Base-by-base conservation (phyloP, 2,888 invertebrate species). In the Drosophila dives region DNA sequence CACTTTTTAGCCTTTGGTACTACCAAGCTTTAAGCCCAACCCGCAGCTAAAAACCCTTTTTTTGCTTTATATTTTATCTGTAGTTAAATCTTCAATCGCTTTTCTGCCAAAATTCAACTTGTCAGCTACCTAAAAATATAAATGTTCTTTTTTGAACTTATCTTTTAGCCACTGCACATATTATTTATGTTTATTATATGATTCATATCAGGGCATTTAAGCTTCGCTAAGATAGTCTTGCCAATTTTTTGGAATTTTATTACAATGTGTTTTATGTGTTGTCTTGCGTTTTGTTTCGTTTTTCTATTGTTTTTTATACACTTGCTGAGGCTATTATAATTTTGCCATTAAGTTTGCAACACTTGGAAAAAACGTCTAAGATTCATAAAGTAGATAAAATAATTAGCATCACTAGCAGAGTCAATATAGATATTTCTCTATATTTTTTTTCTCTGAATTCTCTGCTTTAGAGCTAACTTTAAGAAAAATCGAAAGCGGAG, bases 261-360 rank as follows among this genome's bases (percentile, higher is more conserved):
- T 70, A 40, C 49, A 60, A 23, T 73, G 29, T 64, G 51, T 49
- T 17, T 59, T 75, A 50, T 63, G 55, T 60, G 49, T 75, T 66
- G 42, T 64, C 55, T 53, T 45, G 48, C 56, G 20, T 67, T 49
- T 58, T 65, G 26, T 36, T 56, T 65, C 61, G 56, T 66, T 68
- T 59, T 64, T 59, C 72, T 63, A 64, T 62, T 63, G 58, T 70
- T 72, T 66, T 63, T 32, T 61, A 17, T 49, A 23, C 45, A 4
- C 45, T 45, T 23, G 23, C 23, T 26, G 15, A 3, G 8, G 15
- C 2, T 45, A 23, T 8, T 15, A 15, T 45, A 23, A 61, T 23
- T 69, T 64, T 49, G 26, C 8, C 0, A 23, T 23, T 8, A 15
- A 23, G 4, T 15, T 45, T 45, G 42, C n/a, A 11, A 40, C n/a